phyloP scores from a whole-genome alignment of 1,140 invertebrate genomes.

The Drosophila baimaii region DNA sequence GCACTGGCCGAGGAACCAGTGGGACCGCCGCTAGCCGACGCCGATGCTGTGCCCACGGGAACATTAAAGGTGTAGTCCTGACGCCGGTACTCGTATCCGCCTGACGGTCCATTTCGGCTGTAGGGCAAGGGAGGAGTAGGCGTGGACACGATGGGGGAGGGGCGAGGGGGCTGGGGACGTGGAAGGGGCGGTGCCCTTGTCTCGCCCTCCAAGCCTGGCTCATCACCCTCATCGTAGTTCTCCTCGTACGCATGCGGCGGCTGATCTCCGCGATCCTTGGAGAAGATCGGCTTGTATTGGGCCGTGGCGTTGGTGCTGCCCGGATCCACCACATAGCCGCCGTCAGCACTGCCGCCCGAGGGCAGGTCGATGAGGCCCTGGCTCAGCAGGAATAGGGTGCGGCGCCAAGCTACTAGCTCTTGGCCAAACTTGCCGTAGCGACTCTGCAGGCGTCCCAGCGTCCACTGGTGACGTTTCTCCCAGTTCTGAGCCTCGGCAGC shows the following conservation, averaged over 20 bases:
- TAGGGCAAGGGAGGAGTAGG: constrained; percentile 54
- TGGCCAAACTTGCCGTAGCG: constrained; percentile 55
- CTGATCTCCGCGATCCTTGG: constrained; percentile 80
- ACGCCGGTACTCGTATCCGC: constrained; percentile 65
- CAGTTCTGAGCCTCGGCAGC: constrained; percentile 51
- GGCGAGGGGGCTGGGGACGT: constrained; percentile 6
- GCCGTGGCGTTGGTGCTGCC: constrained; percentile 70
- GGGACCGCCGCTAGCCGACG: constrained; percentile 54
- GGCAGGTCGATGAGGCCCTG: constrained; percentile 72
- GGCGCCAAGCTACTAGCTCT: constrained; percentile 69
- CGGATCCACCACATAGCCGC: constrained; percentile 52
- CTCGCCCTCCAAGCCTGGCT: constrained; percentile 74
- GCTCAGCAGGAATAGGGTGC: constrained; percentile 65
- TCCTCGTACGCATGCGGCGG: constrained; percentile 76
- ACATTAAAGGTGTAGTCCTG: constrained; percentile 68
- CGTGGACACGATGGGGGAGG: constrained; percentile 32
- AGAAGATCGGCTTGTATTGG: constrained; percentile 58
- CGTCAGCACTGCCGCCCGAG: constrained; percentile 22
- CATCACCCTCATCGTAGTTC: constrained; percentile 54
- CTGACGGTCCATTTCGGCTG: constrained; percentile 1
- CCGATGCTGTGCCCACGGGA: constrained; percentile 45
- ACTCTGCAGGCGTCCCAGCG: constrained; percentile 49
- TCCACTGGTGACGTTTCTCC: constrained; percentile 51
- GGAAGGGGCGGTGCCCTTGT: constrained; percentile 19
- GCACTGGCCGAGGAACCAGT: constrained; percentile 57